phyloP scores from a whole-genome alignment of 2,888 invertebrate genomes.

The Coleophora deauratella region DNA sequence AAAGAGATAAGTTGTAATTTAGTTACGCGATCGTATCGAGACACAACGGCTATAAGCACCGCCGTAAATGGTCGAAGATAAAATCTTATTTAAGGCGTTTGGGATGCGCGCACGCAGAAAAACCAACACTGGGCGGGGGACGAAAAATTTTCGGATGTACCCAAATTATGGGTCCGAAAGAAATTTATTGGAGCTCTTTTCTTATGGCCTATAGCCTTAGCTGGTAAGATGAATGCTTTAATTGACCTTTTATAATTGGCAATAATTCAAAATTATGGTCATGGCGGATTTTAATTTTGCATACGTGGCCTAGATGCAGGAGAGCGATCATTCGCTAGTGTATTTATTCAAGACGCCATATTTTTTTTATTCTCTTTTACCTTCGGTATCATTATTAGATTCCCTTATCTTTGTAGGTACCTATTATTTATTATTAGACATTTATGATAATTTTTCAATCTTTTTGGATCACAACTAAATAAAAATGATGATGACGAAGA shows the following conservation, averaged over 20 bases:
- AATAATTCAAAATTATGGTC: no score
- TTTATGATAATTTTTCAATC: no score
- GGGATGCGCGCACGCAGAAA: conserved; percentile 13
- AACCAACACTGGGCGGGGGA: conserved; percentile 17
- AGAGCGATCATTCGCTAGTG: no score
- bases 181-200: conserved; percentile 6
- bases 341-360: no score
- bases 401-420: no score
- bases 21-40: conserved; percentile 23
- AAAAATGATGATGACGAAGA: no score
- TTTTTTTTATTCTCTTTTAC: no score
- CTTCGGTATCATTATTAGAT: no score
- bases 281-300: no score
- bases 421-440: no score
- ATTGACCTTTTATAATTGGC: neutral
- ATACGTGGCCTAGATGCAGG: no score
- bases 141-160: conserved; percentile 7
- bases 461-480: no score
- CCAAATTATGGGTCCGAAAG: conserved; percentile 12
- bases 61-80: conserved; percentile 49
- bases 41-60: conserved; percentile 36
- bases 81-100: conserved; percentile 16
- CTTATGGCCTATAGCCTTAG: conserved; percentile 8
- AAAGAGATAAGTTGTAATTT: conserved; percentile 26
- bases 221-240: conserved; percentile 3